A percentile compares a stretch with the other conserved stretches of the same genome.
Conservation (phyloP, 2,888 invertebrate species). For the Drosophila meridionalis region DNA sequence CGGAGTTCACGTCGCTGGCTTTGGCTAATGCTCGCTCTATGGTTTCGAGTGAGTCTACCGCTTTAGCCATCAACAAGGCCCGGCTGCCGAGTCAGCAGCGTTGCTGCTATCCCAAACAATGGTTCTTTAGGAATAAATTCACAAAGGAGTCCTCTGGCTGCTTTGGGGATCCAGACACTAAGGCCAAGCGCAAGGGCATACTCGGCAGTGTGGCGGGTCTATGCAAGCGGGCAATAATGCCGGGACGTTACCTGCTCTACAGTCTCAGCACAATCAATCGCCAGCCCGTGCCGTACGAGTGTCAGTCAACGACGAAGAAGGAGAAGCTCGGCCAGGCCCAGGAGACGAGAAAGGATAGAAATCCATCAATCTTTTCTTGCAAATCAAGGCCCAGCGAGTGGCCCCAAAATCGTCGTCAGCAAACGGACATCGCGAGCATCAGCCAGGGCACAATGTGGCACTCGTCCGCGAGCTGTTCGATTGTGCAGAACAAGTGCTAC, state of each 20-base stretch:
- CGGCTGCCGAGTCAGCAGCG: neutral
- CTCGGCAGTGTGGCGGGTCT: constrained; percentile 34
- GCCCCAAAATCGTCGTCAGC: neutral
- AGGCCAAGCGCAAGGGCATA: constrained; percentile 5
- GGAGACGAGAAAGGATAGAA: neutral
- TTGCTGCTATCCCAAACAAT: neutral
- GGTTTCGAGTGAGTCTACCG: neutral
- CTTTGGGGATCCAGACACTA: neutral
- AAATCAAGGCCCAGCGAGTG: constrained; percentile 4
- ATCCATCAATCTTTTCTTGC: constrained; percentile 9
- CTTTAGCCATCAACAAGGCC: neutral
- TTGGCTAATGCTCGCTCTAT: neutral
- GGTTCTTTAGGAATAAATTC: constrained; percentile 1
- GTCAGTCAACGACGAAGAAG: neutral
- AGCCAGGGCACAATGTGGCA: constrained; percentile 1
- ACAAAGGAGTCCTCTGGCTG: neutral
- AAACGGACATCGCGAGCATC: neutral
- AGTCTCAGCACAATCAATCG: constrained; percentile 24
- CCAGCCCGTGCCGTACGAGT: neutral
- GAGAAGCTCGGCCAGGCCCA: neutral
- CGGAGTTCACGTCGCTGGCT: neutral
- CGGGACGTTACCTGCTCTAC: constrained; percentile 60
- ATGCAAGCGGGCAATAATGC: constrained; percentile 40
- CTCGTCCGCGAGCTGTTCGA: constrained; percentile 7
- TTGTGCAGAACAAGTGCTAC: neutral